Evolutionary conservation across 2,113 vertebrate genomes (phyloP).

Genomic region (Pollimyrus isidori): DNA sequence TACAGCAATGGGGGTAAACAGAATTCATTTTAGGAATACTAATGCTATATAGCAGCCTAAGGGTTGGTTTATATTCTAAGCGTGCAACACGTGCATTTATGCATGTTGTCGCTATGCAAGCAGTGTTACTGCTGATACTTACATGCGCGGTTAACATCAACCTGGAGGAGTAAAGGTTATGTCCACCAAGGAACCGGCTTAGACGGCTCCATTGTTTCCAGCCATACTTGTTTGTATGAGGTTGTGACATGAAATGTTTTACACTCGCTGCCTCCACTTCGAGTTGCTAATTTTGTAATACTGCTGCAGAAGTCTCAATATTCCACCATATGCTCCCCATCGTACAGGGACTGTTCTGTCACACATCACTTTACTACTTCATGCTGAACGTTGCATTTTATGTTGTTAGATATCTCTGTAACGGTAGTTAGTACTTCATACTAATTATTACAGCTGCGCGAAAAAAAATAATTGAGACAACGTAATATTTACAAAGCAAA

Average conservation of each 20-base stretch:
- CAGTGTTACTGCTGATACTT: background rate
- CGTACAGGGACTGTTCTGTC: background rate
- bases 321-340: background rate
- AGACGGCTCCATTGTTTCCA: background rate
- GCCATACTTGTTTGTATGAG: background rate
- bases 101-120: background rate
- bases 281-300: background rate
- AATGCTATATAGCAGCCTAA: background rate
- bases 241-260: background rate
- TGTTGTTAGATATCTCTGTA: background rate
- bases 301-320: background rate
- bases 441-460: background rate
- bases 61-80: background rate
- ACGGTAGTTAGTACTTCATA: background rate
- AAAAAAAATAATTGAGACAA: background rate
- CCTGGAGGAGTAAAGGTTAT: background rate
- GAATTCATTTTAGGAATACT: background rate
- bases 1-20: background rate
- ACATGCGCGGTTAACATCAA: background rate
- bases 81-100: background rate
- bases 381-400: background rate
- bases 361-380: background rate
- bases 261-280: background rate
- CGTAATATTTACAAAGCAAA: background rate
- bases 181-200: background rate